Evolutionary conservation across 2,888 invertebrate genomes (phyloP), one percentile per base, ranked within the genome.

Genomic region (Dicranocentrus wangi): DNA sequence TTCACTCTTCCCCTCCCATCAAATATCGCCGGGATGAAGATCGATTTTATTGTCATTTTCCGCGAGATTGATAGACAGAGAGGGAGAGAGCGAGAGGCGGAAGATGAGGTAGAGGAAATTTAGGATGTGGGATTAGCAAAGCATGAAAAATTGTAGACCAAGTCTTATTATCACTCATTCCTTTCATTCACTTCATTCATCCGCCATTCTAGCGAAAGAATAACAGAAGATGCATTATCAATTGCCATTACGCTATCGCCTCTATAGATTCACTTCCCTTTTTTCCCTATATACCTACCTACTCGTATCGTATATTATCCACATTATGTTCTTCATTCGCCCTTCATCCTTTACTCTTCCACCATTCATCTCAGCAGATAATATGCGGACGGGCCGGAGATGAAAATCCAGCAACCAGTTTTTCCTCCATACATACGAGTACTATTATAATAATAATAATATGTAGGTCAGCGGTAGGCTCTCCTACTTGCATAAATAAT

Each of bases 41-140:
- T 71, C 58, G 27, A 71, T 71, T 79, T 61, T 66, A 66, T 71
- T 79, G 71, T 70, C 71, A 71, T 65, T 79, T 63, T 63, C 65
- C 25, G 39, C 21, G 42, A 66, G 79, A 71, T 79, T 79, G 71
- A 79, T 79, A 53, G 51, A 71, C 51, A 53, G n/a, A 71, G 43
- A n/a, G n/a, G n/a, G n/a, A n/a, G n/a, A n/a, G n/a, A n/a, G n/a
- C n/a, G n/a, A n/a, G 28, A 47, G 60, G n/a, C 23, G 63, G 19
- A 27, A 21, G 47, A 19, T 1, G 7, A 39, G 55, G 75, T 65
- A 68, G 32, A 58, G 63, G 10, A 70, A 53, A 77, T 17, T 58
- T 5, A 60, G 60, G 58, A 68, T 47, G 70, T 60, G 39, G 70
- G 76, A 69, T 60, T 69, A 60, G 70, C 61, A 51, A 63, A 51